A percentile compares a stretch with the other conserved stretches of the same genome.
phyloP scores from a whole-genome alignment of 2,113 vertebrate genomes.

The Porphyrio hochstetteri region DNA sequence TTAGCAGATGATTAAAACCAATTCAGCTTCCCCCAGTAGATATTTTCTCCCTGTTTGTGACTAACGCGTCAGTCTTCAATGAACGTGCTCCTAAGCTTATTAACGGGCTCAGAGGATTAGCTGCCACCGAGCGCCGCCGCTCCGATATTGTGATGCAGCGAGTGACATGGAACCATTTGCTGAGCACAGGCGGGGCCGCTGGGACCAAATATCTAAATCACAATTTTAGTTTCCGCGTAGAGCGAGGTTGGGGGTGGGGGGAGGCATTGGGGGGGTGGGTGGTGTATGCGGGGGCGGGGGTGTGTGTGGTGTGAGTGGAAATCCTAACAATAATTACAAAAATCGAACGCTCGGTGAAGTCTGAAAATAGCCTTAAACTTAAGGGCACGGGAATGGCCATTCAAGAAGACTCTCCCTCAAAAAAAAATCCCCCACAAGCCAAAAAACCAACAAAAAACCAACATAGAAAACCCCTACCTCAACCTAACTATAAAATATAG shows the following conservation, averaged over 20 bases:
- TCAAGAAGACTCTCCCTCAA: neutral
- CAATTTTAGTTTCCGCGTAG: constrained; percentile 75
- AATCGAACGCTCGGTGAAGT: constrained; percentile 64
- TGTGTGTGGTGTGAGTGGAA: neutral
- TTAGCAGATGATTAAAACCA: constrained; percentile 93
- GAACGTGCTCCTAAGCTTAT: constrained; percentile 89
- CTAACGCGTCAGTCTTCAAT: constrained; percentile 85
- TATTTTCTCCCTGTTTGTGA: constrained; percentile 89
- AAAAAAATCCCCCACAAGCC: no score
- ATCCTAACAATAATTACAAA: constrained; percentile 68
- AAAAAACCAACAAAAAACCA: neutral
- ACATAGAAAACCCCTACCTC: no score
- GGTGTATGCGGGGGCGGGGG: no score
- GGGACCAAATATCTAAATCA: constrained; percentile 82
- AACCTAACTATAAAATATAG: neutral
- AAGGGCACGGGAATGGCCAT: neutral
- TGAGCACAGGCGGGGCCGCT: constrained; percentile 72
- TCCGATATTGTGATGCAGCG: constrained; percentile 85
- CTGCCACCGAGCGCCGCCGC: constrained; percentile 82
- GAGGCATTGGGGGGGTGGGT: no score
- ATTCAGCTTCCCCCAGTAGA: constrained; percentile 90
- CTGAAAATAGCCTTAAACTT: constrained; percentile 59
- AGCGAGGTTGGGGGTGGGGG: neutral
- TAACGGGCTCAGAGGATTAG: constrained; percentile 89
- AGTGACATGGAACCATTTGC: constrained; percentile 85